Conservation (phyloP, 2,888 invertebrate genomes). For the Byasa hedistus region DNA sequence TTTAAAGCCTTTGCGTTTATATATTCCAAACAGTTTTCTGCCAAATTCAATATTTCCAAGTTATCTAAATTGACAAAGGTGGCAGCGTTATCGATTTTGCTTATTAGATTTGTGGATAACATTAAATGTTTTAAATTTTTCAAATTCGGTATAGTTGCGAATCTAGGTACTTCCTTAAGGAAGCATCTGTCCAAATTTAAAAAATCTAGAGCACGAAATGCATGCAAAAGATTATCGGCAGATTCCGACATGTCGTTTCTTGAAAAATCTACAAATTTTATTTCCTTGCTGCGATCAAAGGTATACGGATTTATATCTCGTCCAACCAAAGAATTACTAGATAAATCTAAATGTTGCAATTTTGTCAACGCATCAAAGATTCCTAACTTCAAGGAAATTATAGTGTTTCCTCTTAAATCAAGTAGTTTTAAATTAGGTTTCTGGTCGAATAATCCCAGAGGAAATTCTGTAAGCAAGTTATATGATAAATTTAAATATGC, state of each 20-base stretch:
- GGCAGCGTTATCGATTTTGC: constrained; percentile 39
- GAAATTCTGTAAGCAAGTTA: constrained; percentile 48
- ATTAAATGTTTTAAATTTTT: constrained; percentile 53
- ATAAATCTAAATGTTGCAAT: constrained; percentile 49
- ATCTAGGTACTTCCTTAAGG: constrained; percentile 53
- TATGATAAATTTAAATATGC: constrained; percentile 52
- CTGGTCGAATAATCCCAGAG: constrained; percentile 53
- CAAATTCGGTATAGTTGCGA: constrained; percentile 49
- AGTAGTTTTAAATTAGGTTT: constrained; percentile 47
- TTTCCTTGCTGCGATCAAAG: constrained; percentile 44
- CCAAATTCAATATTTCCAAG: constrained; percentile 55
- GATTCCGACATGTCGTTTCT: constrained; percentile 53
- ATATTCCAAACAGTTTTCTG: constrained; percentile 50
- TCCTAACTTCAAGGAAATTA: constrained; percentile 45
- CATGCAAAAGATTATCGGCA: constrained; percentile 43
- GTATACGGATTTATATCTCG: constrained; percentile 44
- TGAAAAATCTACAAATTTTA: constrained; percentile 52
- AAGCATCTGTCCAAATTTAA: constrained; percentile 51
- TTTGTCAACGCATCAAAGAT: constrained; percentile 49
- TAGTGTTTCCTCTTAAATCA: constrained; percentile 52
- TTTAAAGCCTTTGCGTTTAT: constrained; percentile 53
- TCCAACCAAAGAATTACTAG: constrained; percentile 49
- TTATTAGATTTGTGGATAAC: constrained; percentile 57
- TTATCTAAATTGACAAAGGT: constrained; percentile 49
- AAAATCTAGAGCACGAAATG: constrained; percentile 43